Evolutionary conservation across 2,888 invertebrate species (phyloP), one percentile per base, ranked within the genome.

Genomic region (Torymus auratus): DNA sequence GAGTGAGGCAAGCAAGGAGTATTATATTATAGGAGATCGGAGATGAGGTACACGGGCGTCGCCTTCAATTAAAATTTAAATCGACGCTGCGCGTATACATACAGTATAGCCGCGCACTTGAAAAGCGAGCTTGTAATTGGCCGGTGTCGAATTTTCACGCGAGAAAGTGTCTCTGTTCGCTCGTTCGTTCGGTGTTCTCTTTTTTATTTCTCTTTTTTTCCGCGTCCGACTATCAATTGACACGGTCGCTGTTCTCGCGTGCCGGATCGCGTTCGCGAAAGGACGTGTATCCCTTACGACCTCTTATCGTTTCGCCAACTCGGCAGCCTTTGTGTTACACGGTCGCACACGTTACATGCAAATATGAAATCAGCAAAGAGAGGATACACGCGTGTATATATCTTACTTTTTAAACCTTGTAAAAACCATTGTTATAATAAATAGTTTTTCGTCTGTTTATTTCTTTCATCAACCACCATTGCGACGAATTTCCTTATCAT

Each of bases 1-100:
- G 55, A 28, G 50, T 55, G 55, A 13, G 55, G 53, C 41, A 15
- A 15, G 56, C 58, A 50, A 41, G 41, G n/a, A n/a, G n/a, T n/a
- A 41, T 1, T 20, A 20, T 20, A 41, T 41, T 41, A 20, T 61
- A 61, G n/a, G 61, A 11, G 23, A 23, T 61, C 13, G 28, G 7
- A 7, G 7, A 3, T 2, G 20, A n/a, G 41, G 17, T 60, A 41
- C 41, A n/a, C 15, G 7, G 14, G 52, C 23, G 62, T 62, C 64
- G 65, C 17, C 62, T 74, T 74, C 74, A 74, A 81, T 81, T 81
- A 74, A 78, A 81, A 81, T 70, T 81, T 74, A 55, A 81, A 81
- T 81, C 53, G 80, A 74, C 68, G 76, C 71, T 61, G 41, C 41
- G 41, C 41, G 41, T 41, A 5, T 41, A 41, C 7, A 41, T 41